A percentile compares a stretch with the other conserved stretches of the same genome.
Conservation (phyloP, 1,140 invertebrate species). For the Caerostris extrusa region DNA sequence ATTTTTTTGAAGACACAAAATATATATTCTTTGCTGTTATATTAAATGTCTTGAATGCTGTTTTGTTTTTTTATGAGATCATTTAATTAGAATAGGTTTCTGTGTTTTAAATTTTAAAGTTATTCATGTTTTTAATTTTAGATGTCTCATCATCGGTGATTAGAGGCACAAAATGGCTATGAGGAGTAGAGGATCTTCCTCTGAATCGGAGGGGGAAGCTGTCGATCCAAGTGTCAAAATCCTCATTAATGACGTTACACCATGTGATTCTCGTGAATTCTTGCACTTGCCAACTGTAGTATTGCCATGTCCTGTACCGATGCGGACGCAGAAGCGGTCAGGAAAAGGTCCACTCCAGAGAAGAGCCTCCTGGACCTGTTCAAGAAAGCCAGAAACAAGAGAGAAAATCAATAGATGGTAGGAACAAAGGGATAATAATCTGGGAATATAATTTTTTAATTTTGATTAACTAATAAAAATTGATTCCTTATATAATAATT, state of each 20-base stretch:
- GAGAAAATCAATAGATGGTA: constrained; percentile 53
- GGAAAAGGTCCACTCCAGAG: constrained; percentile 15
- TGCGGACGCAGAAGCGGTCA: background rate
- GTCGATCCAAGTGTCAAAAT: constrained; percentile 74
- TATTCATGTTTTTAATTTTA: background rate
- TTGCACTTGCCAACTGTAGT: constrained; percentile 15
- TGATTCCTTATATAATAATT: background rate
- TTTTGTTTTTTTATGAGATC: no score
- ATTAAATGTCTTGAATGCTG: no score
- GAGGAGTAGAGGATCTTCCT: constrained; percentile 50
- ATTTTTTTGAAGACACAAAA: no score
- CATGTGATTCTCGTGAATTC: constrained; percentile 74
- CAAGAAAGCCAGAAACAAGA: background rate
- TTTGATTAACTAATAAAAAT: background rate
- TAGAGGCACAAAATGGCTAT: constrained; percentile 11
- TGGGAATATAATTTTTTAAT: background rate
- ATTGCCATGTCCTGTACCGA: background rate
- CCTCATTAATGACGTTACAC: constrained; percentile 77
- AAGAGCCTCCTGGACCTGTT: constrained; percentile 50
- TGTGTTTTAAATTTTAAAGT: no score
- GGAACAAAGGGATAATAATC: background rate
- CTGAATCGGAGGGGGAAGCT: constrained; percentile 63
- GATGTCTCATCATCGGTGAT: constrained; percentile 40
- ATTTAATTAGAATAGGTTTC: no score
- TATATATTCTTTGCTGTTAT: no score